Evolutionary conservation across 2,797 vertebrate species (phyloP), one percentile per base, ranked within the genome.

Genomic region (Melanotaenia maccullochi): DNA sequence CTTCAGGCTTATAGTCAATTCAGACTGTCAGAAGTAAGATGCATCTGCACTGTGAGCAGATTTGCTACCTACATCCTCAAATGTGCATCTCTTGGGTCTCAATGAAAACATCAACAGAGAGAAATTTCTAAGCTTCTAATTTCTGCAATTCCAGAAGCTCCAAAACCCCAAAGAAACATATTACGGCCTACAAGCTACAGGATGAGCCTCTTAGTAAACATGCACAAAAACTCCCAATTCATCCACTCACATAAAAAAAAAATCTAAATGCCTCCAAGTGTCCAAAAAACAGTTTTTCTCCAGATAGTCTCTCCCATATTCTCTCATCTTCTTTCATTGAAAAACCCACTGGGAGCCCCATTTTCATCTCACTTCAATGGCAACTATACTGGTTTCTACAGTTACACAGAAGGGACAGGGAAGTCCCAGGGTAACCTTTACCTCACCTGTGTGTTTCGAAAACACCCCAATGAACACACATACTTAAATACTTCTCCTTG

Each of bases 351-450:
- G 78, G 87, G 81, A 81, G 60, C 60, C 47, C 54, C 11, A 61
- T 60, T 83, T 85, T 47, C 68, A 90, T 85, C 75, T 30, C 51
- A 80, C 60, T 73, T 88, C 76, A 75, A 79, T 33, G n/a, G 60
- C 74, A 90, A 90, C 88, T 88, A 86, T 71, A 83, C 66, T 62
- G 56, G 61, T 68, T 89, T 88, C 78, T 64, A 67, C 61, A 71
- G 33, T 44, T 61, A 66, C 32, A 60, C 63, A 69, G 55, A 80
- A 58, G 73, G 55, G 79, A 91, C 72, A 60, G 60, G 60, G 56
- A 62, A 79, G 83, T 81, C 82, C 82, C 81, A 75, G 71, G 68
- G 79, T 75, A 87, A 87, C 77, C 82, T 86, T 71, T 33, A 40
- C 71, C 78, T 91, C 75, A 88, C 84, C 90, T 72, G 55, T 8